Percentiles rank a stretch among this genome's conserved stretches.
phyloP scores from a whole-genome alignment of 2,888 invertebrate genomes.

The Cantharis lateralis region DNA sequence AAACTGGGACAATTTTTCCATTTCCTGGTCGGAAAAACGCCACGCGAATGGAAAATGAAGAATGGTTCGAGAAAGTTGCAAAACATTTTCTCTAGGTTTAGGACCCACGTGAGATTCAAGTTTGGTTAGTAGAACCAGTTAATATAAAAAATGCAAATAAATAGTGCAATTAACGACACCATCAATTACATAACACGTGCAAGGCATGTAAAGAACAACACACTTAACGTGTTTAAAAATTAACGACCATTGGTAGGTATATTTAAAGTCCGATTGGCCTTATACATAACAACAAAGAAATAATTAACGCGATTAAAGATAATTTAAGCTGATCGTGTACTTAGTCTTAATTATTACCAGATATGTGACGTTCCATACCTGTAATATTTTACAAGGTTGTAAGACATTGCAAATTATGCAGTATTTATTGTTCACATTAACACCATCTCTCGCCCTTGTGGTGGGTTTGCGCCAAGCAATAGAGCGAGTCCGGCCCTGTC shows the following conservation, averaged over 20 bases:
- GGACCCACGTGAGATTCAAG: not conserved
- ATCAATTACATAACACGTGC: constrained; percentile 30
- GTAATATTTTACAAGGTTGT: constrained; percentile 19
- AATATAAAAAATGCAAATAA: not conserved
- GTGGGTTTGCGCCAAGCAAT: not conserved
- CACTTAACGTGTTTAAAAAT: constrained; percentile 26
- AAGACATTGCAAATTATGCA: not conserved
- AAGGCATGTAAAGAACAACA: constrained; percentile 4
- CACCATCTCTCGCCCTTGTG: not conserved
- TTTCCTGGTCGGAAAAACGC: not conserved
- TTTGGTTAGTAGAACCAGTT: not conserved
- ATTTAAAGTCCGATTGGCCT: constrained; percentile 22
- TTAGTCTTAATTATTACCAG: constrained; percentile 21
- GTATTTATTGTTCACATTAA: not conserved
- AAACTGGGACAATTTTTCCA: too few relatives aligned
- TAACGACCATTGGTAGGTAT: constrained; percentile 16
- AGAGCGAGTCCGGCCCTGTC: not conserved
- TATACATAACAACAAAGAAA: constrained; percentile 31
- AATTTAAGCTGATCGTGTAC: constrained; percentile 32
- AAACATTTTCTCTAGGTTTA: not conserved
- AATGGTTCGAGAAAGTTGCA: not conserved
- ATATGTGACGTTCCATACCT: constrained; percentile 23
- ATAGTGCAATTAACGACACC: not conserved
- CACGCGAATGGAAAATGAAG: too few relatives aligned
- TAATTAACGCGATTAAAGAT: constrained; percentile 36